A percentile compares a stretch with the other conserved stretches of the same genome.
These are phyloP conservation scores for Gymnopithys bicolor DNA, from an alignment of 2,797 vertebrate genomes.

Conservation along the genomic window DNA sequence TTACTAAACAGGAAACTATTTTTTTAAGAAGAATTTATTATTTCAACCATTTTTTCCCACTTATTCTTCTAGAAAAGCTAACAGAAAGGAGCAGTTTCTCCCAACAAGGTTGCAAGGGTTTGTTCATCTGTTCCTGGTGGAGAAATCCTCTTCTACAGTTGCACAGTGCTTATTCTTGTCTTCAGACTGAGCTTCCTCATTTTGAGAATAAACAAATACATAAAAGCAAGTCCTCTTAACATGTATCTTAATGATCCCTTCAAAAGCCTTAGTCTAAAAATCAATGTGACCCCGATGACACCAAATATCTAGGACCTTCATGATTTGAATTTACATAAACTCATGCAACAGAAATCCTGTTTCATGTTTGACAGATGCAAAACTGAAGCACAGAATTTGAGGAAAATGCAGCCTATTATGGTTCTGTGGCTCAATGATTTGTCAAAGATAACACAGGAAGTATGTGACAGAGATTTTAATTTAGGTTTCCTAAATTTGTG, in stretches of 20 bases:
- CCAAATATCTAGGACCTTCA: neutral
- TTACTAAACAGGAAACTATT: slow-evolving; percentile 11
- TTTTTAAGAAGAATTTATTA: slow-evolving; percentile 3
- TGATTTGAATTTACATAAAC: neutral
- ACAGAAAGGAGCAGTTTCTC: neutral
- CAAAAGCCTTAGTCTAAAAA: neutral
- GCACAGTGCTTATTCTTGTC: neutral
- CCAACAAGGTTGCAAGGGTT: neutral
- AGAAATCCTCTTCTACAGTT: neutral
- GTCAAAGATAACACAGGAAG: neutral
- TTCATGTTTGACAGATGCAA: neutral
- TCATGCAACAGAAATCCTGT: neutral
- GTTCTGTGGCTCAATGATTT: neutral
- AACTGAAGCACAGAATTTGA: neutral
- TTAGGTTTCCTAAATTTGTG: neutral
- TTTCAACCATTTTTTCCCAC: neutral
- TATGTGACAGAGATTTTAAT: neutral
- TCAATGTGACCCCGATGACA: neutral
- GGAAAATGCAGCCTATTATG: neutral
- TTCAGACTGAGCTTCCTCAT: neutral
- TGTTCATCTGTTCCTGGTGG: neutral
- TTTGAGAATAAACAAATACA: neutral
- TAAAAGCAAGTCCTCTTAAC: neutral
- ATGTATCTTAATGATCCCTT: neutral
- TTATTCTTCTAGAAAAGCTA: neutral